These are phyloP conservation scores for Cheilosia soror DNA, from an alignment of 2,888 invertebrate species.

Conservation along the genomic window DNA sequence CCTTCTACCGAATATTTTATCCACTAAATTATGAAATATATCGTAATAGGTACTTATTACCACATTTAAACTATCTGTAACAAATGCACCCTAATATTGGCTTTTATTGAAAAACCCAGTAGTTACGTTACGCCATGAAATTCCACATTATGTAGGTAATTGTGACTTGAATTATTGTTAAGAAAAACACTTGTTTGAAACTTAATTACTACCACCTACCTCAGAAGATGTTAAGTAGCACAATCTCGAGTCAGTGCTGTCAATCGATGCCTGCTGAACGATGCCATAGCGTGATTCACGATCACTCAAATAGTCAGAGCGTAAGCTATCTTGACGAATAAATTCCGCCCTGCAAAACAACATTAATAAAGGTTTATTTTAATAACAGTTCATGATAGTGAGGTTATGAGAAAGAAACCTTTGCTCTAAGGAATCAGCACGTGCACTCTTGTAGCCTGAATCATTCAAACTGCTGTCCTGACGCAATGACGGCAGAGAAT, in stretches of 20 bases:
- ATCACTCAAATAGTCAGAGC: slow-evolving; percentile 95
- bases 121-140: too few species aligned
- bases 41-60: too few species aligned
- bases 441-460: slow-evolving; percentile 93
- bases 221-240: slow-evolving; percentile 98
- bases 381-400: slow-evolving; percentile 15
- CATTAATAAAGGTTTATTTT: slow-evolving; percentile 30
- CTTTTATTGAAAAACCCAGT: too few species aligned
- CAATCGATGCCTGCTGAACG: slow-evolving; percentile 96
- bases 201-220: slow-evolving; percentile 87
- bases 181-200: not conserved
- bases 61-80: too few species aligned
- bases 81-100: too few species aligned
- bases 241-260: slow-evolving; percentile 96
- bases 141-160: too few species aligned
- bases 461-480: slow-evolving; percentile 94
- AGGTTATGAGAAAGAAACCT: slow-evolving; percentile 85
- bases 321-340: slow-evolving; percentile 94
- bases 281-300: slow-evolving; percentile 94
- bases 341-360: slow-evolving; percentile 88
- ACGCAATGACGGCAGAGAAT: slow-evolving; percentile 92
- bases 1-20: too few species aligned
- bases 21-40: too few species aligned
- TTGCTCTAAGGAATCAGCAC: slow-evolving; percentile 94
- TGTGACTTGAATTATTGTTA: not conserved